These are phyloP conservation scores for Scartelaos histophorus DNA, from an alignment of 2,113 vertebrate species.

Conservation along the genomic window DNA sequence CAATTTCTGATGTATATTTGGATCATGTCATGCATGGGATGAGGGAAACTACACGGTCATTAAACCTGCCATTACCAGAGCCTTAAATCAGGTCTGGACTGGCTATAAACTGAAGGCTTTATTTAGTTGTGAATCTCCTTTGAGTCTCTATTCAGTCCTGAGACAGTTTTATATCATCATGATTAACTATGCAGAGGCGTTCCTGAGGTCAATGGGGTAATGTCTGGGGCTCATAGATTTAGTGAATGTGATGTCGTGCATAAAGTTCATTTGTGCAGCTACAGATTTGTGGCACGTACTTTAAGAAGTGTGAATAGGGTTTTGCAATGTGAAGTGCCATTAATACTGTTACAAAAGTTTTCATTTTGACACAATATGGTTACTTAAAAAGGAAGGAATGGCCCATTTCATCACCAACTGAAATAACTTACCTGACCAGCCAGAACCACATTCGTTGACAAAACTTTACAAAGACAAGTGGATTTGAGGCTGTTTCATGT, in stretches of 20 bases:
- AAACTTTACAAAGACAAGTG: too few species aligned
- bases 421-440: too few species aligned
- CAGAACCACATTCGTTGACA: too few species aligned
- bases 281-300: conserved; percentile 9
- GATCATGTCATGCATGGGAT: conserved; percentile 1
- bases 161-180: conserved; percentile 43
- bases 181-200: conserved; percentile 13
- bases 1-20: not conserved
- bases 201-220: conserved; percentile 19
- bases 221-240: not conserved
- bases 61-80: conserved; percentile 21
- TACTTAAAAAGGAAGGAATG: too few species aligned
- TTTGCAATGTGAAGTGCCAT: not conserved
- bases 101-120: conserved; percentile 20
- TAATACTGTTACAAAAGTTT: not conserved
- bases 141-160: conserved; percentile 2
- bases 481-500: too few species aligned
- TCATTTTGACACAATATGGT: not conserved
- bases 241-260: conserved; percentile 18
- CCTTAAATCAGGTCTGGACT: conserved; percentile 13
- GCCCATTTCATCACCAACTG: too few species aligned
- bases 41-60: conserved; percentile 6
- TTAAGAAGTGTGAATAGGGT: conserved; percentile 14
- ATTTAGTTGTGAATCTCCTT: conserved; percentile 17
- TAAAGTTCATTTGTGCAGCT: conserved; percentile 21